A percentile compares a stretch with the other conserved stretches of the same genome.
These are phyloP conservation scores for Oreonectes daqikongensis DNA, from an alignment of 2,797 vertebrate species.

Conservation along the genomic window DNA sequence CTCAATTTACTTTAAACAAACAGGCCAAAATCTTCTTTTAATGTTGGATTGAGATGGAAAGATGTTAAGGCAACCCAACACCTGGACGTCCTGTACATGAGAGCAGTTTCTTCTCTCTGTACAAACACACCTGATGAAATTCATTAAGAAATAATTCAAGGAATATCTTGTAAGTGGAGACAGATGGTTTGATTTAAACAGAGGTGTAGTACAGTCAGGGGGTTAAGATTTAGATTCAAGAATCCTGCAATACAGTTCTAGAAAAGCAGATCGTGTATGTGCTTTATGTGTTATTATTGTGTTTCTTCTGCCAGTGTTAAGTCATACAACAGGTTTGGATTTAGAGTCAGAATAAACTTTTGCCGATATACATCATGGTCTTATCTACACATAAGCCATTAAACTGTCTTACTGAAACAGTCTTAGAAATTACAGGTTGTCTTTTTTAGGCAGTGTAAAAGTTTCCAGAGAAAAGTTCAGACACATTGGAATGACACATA, in stretches of 20 bases:
- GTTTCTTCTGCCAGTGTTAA: too few species aligned
- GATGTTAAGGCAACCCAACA: not conserved
- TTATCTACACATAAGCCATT: too few species aligned
- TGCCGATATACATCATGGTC: too few species aligned
- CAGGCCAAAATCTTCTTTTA: not conserved
- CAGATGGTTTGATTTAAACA: slow-evolving; percentile 26
- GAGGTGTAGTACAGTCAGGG: slow-evolving; percentile 2
- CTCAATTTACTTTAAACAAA: slow-evolving; percentile 6
- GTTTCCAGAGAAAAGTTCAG: too few species aligned
- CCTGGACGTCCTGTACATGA: not conserved
- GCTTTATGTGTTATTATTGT: too few species aligned
- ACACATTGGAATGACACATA: slow-evolving; percentile 32
- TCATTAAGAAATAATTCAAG: slow-evolving; percentile 9
- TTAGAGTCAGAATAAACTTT: too few species aligned
- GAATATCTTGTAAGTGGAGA: slow-evolving; percentile 17
- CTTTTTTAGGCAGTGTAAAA: too few species aligned
- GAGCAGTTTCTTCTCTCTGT: not conserved
- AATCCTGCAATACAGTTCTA: not conserved
- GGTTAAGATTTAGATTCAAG: not conserved
- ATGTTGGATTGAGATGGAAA: slow-evolving; percentile 10
- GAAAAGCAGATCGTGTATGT: not conserved
- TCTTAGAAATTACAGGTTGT: too few species aligned
- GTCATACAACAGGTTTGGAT: too few species aligned
- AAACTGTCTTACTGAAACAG: too few species aligned
- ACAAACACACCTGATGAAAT: not conserved